Percentiles rank a stretch among this genome's conserved stretches.
Conservation (phyloP, 2,113 vertebrate genomes). For the Pteropus alecto region DNA sequence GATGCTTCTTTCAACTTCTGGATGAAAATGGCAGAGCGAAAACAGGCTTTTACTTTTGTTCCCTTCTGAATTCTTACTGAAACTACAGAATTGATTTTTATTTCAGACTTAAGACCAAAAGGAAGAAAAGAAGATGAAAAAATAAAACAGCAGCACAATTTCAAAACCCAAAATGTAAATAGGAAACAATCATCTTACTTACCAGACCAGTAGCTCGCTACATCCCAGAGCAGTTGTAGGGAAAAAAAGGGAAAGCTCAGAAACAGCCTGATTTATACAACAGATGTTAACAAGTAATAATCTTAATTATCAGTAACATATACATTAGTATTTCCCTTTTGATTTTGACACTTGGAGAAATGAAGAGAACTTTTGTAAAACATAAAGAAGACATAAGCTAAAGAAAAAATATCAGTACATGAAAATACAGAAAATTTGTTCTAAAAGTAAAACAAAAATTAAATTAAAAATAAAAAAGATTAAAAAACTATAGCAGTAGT, state of each 20-base stretch:
- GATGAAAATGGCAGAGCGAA: not conserved
- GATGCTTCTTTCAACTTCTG: not conserved
- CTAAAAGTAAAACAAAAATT: not conserved
- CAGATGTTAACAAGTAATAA: not conserved
- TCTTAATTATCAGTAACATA: not conserved
- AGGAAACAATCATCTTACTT: not conserved
- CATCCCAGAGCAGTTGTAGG: not conserved
- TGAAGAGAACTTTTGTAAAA: not conserved
- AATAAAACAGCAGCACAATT: not conserved
- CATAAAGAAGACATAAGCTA: not conserved
- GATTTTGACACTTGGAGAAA: not conserved
- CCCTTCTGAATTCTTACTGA: not conserved
- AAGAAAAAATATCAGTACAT: not conserved
- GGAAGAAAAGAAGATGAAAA: not conserved
- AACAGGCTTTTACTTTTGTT: not conserved
- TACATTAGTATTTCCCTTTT: not conserved
- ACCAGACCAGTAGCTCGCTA: not conserved
- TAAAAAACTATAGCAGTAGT: not conserved
- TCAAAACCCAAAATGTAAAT: not conserved
- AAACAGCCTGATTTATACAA: not conserved
- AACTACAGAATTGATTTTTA: not conserved
- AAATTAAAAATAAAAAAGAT: not conserved
- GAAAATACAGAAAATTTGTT: not conserved
- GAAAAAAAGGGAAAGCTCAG: not conserved
- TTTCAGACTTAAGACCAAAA: not conserved